These are phyloP conservation scores for Yponomeuta cagnagella DNA, from an alignment of 2,888 invertebrate species.

Conservation along the genomic window DNA sequence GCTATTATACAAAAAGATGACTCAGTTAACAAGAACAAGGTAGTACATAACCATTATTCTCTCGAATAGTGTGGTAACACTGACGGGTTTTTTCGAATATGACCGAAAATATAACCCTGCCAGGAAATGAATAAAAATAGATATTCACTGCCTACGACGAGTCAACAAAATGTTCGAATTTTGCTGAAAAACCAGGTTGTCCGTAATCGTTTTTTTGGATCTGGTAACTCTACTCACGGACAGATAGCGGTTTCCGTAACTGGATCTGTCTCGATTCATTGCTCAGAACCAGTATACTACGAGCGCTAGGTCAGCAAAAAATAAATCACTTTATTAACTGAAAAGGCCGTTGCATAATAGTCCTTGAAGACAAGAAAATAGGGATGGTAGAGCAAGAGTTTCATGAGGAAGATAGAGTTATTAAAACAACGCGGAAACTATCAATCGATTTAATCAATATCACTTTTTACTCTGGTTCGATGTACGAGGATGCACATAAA, in stretches of 20 bases:
- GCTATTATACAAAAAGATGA: too few relatives aligned
- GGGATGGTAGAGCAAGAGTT: not conserved
- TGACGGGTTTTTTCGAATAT: too few relatives aligned
- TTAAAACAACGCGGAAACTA: conserved; percentile 3
- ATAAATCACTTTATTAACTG: not conserved
- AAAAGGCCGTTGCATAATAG: not conserved
- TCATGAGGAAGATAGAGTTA: not conserved
- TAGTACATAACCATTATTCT: too few relatives aligned
- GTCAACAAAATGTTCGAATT: not conserved
- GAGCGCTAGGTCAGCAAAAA: not conserved
- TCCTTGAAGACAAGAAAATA: not conserved
- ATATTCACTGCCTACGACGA: not conserved
- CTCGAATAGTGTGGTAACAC: too few relatives aligned
- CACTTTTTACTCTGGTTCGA: not conserved
- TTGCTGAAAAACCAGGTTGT: too few relatives aligned
- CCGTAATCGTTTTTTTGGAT: too few relatives aligned
- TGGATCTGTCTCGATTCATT: conserved; percentile 17
- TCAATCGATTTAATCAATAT: not conserved
- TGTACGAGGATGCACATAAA: too few relatives aligned
- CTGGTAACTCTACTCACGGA: conserved; percentile 23
- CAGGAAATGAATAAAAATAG: too few relatives aligned
- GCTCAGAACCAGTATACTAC: not conserved
- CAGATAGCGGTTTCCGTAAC: conserved; percentile 35
- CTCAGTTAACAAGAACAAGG: too few relatives aligned
- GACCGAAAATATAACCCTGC: too few relatives aligned